Base-by-base conservation (phyloP, 2,797 vertebrate species). In the Gastrophryne carolinensis region DNA sequence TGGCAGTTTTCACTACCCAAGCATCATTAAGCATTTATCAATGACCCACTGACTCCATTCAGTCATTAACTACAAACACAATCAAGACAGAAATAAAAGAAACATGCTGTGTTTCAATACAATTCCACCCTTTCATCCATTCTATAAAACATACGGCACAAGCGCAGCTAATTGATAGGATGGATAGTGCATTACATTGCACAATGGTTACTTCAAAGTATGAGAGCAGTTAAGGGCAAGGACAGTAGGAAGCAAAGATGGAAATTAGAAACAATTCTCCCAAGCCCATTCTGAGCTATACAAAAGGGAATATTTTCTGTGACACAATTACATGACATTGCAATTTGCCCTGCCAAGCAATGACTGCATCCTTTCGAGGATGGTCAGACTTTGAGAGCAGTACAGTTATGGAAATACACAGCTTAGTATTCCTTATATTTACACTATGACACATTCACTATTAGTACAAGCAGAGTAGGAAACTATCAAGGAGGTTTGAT, bases 201-300 rank as follows among this genome's bases (percentile, higher is more conserved):
- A n/a, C n/a, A 50, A 37, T 23, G 6, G 12, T 24, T 29, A 70
- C 74, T 71, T 77, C 75, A 77, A 77, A 77, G 67, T 37, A 26
- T 56, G 30, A 66, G 52, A 75, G 41, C 53, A 5, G 21, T 29
- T 29, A 5, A 58, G 30, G 13, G 39, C 5, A 49, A 1, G n/a
- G 2, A 11, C 29, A 23, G 4, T 3, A 19, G 39, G 8, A 37
- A 13, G 53, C 44, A 63, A 63, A 70, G 24, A 53, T 11, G 41
- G 10, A 64, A 58, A 49, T 26, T 11, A 53, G 10, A 64, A 58
- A 49, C 26, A 47, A 39, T 53, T 67, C 66, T 76, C 70, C 35
- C 70, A 70, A 69, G 66, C 44, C 35, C 3, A 13, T 54, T 62
- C 50, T 34, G 1, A 1, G 29, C 11, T 27, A 9, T 44, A 70